A percentile compares a stretch with the other conserved stretches of the same genome.
Conservation (phyloP, 2,797 vertebrate genomes). For the Parambassis ranga region DNA sequence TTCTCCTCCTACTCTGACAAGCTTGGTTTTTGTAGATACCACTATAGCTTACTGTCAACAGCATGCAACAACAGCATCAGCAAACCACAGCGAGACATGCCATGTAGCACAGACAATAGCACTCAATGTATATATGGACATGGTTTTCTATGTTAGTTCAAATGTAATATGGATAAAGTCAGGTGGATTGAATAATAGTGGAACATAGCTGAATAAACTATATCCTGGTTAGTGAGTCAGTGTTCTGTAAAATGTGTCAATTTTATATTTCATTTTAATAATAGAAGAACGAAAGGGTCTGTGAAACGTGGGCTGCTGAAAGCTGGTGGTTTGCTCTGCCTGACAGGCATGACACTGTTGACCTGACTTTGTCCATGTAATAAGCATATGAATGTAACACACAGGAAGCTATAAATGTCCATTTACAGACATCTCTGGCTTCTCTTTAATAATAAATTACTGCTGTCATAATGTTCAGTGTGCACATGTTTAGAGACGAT, state of each 20-base stretch:
- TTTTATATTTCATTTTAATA: neutral
- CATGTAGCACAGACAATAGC: constrained; percentile 50
- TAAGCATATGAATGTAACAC: constrained; percentile 10
- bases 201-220: neutral
- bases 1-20: constrained; percentile 57
- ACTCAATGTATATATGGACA: constrained; percentile 23
- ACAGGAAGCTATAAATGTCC: constrained; percentile 1
- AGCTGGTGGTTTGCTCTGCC: constrained; percentile 50
- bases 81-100: constrained; percentile 63
- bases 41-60: constrained; percentile 41
- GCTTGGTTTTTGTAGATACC: constrained; percentile 56
- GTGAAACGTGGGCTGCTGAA: constrained; percentile 34
- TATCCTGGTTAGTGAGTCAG: neutral
- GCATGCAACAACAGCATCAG: constrained; percentile 68
- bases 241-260: neutral
- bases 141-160: constrained; percentile 8
- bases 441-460: neutral
- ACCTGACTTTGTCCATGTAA: constrained; percentile 66
- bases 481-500: constrained; percentile 36
- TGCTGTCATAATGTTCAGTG: neutral
- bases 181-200: constrained; percentile 18
- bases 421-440: constrained; percentile 1
- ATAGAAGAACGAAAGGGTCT: neutral
- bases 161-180: constrained; percentile 58
- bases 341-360: constrained; percentile 13